Evolutionary conservation across 1,140 invertebrate species (phyloP), one percentile per base, ranked within the genome.

Genomic region (Catajapyx aquilonaris): DNA sequence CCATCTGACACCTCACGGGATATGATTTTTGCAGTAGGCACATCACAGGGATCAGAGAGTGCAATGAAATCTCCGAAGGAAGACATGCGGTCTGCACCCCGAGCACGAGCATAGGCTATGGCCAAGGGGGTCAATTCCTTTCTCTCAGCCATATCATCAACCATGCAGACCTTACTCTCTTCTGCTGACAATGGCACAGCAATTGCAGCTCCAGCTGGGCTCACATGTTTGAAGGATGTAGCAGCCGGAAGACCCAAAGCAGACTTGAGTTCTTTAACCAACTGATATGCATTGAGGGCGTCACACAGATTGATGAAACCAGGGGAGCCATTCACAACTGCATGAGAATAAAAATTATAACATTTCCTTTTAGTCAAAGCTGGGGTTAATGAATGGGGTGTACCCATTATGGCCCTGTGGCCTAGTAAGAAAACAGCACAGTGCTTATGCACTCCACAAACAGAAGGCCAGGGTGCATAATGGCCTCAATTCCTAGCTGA

Each of bases 51-150:
- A 51, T 95, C 88, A 0, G 90, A 96, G 0, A 98, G 53, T 9
- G 90, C 87, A 25, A 97, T 71, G 56, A 98, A 97, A 60, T 98
- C 94, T 1, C 94, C 93, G 60, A 96, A 98, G 9, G 91, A 96
- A 4, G 88, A 95, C 94, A 98, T 97, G 37, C 94, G 69, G 57
- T 98, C 94, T 13, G 93, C 91, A 22, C 93, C 90, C 57, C 94
- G 67, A 1, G 93, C 94, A 41, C 91, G 62, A 0, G 90, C 91
- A 62, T 97, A 97, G 1, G 94, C 94, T 9, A 68, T 70, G 1
- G 93, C 88, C n/a, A 96, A 46, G 0, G 87, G 88, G 4, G 83
- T 77, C 32, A 95, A 57, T 35, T 69, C 58, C n/a, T n/a, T n/a
- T n/a, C n/a, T n/a, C 17, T 71, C 58, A 0, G 60, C 51, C 17